Evolutionary conservation across 2,888 invertebrate species (phyloP).

Genomic region (Beris chalybata): DNA sequence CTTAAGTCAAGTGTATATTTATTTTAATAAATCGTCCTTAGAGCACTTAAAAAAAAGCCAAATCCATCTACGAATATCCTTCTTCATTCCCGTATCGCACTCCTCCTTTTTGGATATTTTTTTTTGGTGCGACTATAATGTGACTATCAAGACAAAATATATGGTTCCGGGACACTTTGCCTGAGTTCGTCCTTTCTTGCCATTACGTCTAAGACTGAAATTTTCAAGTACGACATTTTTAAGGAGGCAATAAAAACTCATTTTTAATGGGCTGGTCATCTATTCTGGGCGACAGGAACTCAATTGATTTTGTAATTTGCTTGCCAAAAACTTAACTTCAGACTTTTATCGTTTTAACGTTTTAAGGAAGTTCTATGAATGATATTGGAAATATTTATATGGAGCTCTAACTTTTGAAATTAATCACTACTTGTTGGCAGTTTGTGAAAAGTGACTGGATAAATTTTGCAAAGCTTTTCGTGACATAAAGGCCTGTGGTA

Average conservation of each 20-base stretch:
- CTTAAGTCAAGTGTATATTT: too few relatives aligned
- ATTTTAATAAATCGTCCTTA: too few relatives aligned
- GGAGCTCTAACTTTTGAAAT: not conserved
- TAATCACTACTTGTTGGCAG: not conserved
- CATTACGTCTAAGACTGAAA: too few relatives aligned
- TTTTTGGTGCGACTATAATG: conserved; percentile 2
- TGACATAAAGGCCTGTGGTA: too few relatives aligned
- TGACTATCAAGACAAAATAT: conserved; percentile 8
- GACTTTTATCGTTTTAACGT: conserved; percentile 30
- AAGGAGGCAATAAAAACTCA: conserved; percentile 34
- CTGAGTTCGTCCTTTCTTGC: not conserved
- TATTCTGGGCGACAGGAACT: conserved; percentile 5
- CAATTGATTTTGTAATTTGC: conserved; percentile 31
- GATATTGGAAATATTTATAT: not conserved
- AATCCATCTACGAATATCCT: too few relatives aligned
- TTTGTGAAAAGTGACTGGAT: conserved; percentile 8
- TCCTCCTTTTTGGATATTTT: too few relatives aligned
- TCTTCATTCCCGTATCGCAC: too few relatives aligned
- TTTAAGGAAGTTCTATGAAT: not conserved
- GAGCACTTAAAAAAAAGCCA: too few relatives aligned
- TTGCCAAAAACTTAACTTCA: conserved; percentile 32
- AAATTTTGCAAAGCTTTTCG: conserved; percentile 8
- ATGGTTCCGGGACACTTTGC: not conserved
- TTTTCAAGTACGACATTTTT: conserved; percentile 3
- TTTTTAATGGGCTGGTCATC: conserved; percentile 29